Evolutionary conservation across 2,113 vertebrate genomes (phyloP).

Genomic region (rat (Rattus norvegicus)): GRCr8 NC_086028.1:97476501-97477000

Average conservation of each 20-base stretch:
- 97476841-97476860: slow-evolving; percentile 79
- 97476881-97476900: slow-evolving; percentile 71
- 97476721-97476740: neutral
- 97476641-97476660: neutral
- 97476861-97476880: slow-evolving; percentile 76
- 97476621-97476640: neutral
- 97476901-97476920: slow-evolving; percentile 80
- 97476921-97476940: slow-evolving; percentile 79
- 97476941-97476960: slow-evolving; percentile 64
- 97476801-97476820: slow-evolving; percentile 81
- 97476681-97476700: neutral
- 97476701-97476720: neutral
- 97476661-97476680: too few species aligned
- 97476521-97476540: neutral
- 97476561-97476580: neutral
- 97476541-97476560: neutral
- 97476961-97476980: slow-evolving; percentile 65
- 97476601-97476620: neutral
- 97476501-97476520: neutral
- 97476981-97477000: slow-evolving; percentile 76
- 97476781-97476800: slow-evolving; percentile 54
- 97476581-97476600: neutral
- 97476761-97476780: too few species aligned
- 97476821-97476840: slow-evolving; percentile 69
- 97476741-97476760: neutral